Evolutionary conservation across 2,888 invertebrate species (phyloP), one percentile per base, ranked within the genome.

Genomic region (Drosophila cyrtoloma): DNA sequence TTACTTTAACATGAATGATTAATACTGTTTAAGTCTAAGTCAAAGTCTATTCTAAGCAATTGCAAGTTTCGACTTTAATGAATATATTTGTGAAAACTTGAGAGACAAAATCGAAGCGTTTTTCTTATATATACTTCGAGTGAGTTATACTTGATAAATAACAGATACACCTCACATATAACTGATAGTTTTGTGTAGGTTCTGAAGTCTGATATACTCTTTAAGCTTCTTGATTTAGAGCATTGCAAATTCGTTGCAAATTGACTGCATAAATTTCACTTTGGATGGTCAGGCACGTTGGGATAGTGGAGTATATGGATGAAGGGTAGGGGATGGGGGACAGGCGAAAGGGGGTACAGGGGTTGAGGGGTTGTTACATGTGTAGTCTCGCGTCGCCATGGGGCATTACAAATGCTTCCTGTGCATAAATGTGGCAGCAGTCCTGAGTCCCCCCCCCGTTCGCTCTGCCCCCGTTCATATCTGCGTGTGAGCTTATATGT

Each of bases 391-490:
- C 63, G 53, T 56, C 69, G 64, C 66, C 75, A 51, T 64, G 70
- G 79, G 79, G 77, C 66, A 82, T 84, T 82, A 84, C 89, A 86
- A 86, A 86, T 86, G 86, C 82, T 86, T 89, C 88, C 88, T 84
- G 82, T 82, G 85, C 88, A 87, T 89, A 89, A 86, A 89, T 85
- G 89, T 85, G 84, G 87, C 84, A 87, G 85, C 75, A 74, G 62
- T 80, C 67, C 64, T 50, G 50, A 55, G 26, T 26, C 53, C 7
- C 35, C 39, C 16, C 30, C 5, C 33, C 37, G 19, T 39, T 14
- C 14, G 10, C 37, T 19, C 19, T n/a, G n/a, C 37, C 26, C 33
- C 14, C 53, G 47, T 50, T 50, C 56, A 5, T 68, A 53, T 30
- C 42, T 59, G 62, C 55, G 26, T 62, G 69, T 70, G 19, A 55